Base-by-base conservation (phyloP, 2,113 vertebrate genomes). In the Eulemur macaco region DNA sequence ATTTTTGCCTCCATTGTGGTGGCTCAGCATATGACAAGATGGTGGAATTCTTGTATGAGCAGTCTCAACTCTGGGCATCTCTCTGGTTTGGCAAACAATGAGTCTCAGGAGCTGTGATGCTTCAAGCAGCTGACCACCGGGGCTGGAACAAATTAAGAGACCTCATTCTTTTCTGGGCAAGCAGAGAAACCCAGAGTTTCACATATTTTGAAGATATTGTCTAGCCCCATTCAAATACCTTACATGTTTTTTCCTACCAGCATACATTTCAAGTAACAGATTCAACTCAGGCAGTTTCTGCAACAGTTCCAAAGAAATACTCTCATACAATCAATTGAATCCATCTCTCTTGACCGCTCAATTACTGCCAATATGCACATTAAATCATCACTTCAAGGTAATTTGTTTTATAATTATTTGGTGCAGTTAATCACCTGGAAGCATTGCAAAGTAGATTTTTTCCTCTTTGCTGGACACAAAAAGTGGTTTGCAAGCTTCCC, bases 381-480 rank as follows among this genome's bases (percentile, higher is more conserved):
- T 83, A 85, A 95, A 69, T 76, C 13, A 58, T 54, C 8, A 31
- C 39, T 54, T 92, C 54, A 73, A 71, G 71, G 31, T 74, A 68
- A 89, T 94, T 95, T 66, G 20, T 78, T 92, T 86, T 42, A 31
- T 56, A 66, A 83, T 95, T 86, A 86, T 84, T 95, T 96, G 45
- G 10, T 76, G 29, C 68, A 37, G 34, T 77, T 77, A 74, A 94
- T 90, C 37, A 92, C 34, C 76, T 87, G 52, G 21, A 94, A 96
- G 10, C 6, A 84, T 56, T 69, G 89, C 37, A 77, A 71, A 74
- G 14, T 71, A 77, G 27, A 10, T 0, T 63, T 21, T 80, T n/a
- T 74, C 14, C 29, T 54, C 71, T 92, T 37, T 54, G 21, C 27
- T 1, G 69, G 17, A 39, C 3, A n/a, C 17, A 56, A 91, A 89